Percentiles rank a stretch among this genome's conserved stretches.
Conservation (phyloP, 2,888 invertebrate genomes). For the Lasioglossum marginatum region DNA sequence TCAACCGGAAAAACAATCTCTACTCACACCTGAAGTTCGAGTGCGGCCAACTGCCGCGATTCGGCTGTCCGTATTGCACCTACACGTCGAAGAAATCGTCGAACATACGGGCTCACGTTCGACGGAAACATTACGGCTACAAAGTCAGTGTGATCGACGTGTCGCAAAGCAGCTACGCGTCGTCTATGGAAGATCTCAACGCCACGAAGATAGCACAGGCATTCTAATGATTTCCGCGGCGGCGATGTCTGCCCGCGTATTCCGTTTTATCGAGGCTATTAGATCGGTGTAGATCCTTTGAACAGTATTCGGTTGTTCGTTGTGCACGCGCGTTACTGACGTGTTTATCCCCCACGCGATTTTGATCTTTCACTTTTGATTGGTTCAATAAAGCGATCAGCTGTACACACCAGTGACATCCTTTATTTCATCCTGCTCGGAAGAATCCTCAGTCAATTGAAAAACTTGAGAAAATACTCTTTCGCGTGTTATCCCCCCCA, state of each 20-base stretch:
- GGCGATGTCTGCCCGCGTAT: background rate
- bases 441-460: slow-evolving; percentile 34
- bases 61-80: slow-evolving; percentile 77
- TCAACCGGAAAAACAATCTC: slow-evolving; percentile 72
- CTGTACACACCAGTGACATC: background rate
- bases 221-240: background rate
- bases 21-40: slow-evolving; percentile 66
- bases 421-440: slow-evolving; percentile 49
- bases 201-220: background rate
- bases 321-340: background rate
- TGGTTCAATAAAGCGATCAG: slow-evolving; percentile 42
- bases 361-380: background rate
- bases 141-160: slow-evolving; percentile 55
- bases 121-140: slow-evolving; percentile 85
- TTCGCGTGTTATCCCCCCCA: too few relatives aligned
- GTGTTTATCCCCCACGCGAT: background rate
- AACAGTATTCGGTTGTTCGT: background rate
- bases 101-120: slow-evolving; percentile 90
- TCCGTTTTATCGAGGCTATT: background rate
- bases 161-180: slow-evolving; percentile 12
- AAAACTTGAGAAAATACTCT: background rate
- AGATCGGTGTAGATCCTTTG: background rate
- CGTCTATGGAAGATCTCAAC: slow-evolving; percentile 23
- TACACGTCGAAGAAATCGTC: slow-evolving; percentile 75
- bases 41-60: slow-evolving; percentile 71